Evolutionary conservation across 2,888 invertebrate species (phyloP).

Genomic region (Drosophila ezoana): DNA sequence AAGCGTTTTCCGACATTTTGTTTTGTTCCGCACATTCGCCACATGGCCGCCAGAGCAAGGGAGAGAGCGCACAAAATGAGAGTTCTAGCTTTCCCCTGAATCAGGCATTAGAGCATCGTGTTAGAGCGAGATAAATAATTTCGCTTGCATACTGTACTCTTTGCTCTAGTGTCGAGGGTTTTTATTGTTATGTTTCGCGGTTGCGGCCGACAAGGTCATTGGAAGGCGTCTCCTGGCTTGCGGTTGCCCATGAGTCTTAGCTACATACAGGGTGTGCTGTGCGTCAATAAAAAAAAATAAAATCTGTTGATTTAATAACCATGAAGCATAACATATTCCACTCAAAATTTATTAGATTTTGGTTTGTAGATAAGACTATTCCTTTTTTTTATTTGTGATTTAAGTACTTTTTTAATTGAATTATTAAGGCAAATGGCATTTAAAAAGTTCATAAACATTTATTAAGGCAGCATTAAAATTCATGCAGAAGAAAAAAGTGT

Average conservation of each 20-base stretch:
- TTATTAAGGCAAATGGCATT: too few species aligned
- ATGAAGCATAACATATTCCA: too few species aligned
- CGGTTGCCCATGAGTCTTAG: constrained; percentile 56
- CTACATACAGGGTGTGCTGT: constrained; percentile 53
- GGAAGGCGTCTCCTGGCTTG: constrained; percentile 64
- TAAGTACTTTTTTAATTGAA: too few species aligned
- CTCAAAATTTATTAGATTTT: too few species aligned
- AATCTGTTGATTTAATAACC: too few species aligned
- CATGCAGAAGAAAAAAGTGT: constrained; percentile 32
- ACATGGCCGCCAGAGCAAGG: constrained; percentile 37
- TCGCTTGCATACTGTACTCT: constrained; percentile 29
- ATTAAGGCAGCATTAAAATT: too few species aligned
- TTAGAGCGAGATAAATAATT: neutral
- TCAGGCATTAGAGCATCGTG: constrained; percentile 12
- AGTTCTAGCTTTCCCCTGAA: constrained; percentile 33
- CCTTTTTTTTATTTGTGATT: too few species aligned
- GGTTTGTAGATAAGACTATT: too few species aligned
- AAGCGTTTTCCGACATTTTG: constrained; percentile 63
- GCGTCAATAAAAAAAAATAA: too few species aligned
- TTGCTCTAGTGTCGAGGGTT: constrained; percentile 11
- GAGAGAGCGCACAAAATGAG: constrained; percentile 19
- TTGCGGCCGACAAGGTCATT: constrained; percentile 72
- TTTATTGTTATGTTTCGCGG: constrained; percentile 29
- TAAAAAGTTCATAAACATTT: neutral
- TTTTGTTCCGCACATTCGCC: constrained; percentile 72